Conservation (phyloP, 2,797 vertebrate genomes). For the Chelon auratus region DNA sequence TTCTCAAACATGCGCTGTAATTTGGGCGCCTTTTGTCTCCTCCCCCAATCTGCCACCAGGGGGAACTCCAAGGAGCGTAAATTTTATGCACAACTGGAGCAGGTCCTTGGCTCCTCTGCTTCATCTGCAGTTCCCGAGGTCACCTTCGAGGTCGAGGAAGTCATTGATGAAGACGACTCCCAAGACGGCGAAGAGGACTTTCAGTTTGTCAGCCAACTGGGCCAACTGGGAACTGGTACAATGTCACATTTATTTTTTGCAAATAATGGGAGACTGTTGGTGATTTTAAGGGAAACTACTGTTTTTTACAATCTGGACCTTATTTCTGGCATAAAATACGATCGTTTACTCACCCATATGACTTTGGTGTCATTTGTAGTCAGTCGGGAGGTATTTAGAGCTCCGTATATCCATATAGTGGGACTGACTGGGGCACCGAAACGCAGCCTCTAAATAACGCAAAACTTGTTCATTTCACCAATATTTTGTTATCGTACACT, state of each 20-base stretch:
- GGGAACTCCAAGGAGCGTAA: slow-evolving; percentile 76
- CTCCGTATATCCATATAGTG: no score
- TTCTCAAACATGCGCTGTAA: background rate
- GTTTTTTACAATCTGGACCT: no score
- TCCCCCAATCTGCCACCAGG: slow-evolving; percentile 38
- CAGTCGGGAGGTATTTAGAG: no score
- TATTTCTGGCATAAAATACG: no score
- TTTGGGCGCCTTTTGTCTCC: background rate
- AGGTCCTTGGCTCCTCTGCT: slow-evolving; percentile 61
- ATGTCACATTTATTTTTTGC: background rate
- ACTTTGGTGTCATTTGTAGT: no score
- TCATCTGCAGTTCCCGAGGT: slow-evolving; percentile 62
- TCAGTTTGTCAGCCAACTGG: slow-evolving; percentile 67
- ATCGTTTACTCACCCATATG: no score
- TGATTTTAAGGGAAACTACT: no score
- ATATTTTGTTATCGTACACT: no score
- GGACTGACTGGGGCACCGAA: no score
- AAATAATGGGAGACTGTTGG: no score
- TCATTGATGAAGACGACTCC: slow-evolving; percentile 66
- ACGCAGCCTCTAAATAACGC: no score
- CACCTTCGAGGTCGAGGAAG: slow-evolving; percentile 69
- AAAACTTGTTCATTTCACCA: no score
- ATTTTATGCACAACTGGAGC: slow-evolving; percentile 74
- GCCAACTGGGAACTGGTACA: slow-evolving; percentile 65
- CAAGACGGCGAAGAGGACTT: slow-evolving; percentile 68